A percentile compares a stretch with the other conserved stretches of the same genome.
These are phyloP conservation scores for Ceratotherium simum DNA, from an alignment of 2,113 vertebrate genomes.

Conservation along the genomic window DNA sequence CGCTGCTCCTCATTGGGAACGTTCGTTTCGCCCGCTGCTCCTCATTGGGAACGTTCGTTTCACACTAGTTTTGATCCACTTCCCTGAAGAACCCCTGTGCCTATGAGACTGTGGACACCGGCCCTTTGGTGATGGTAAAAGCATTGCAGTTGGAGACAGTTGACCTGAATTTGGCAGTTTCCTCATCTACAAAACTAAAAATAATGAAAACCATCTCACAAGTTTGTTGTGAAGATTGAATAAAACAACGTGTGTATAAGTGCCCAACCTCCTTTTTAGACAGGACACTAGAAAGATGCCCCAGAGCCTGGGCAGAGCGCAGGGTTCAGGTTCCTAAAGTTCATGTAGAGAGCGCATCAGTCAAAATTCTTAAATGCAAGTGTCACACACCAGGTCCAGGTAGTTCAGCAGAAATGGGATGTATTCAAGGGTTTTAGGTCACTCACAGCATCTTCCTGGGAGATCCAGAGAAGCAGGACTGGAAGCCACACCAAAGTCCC, in stretches of 20 bases:
- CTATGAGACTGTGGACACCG: not conserved
- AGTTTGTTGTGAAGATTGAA: not conserved
- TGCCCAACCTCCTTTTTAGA: not conserved
- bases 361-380: not conserved
- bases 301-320: not conserved
- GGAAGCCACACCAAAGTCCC: not conserved
- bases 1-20: not conserved
- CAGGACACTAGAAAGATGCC: too few species aligned
- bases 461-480: not conserved
- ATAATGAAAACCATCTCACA: not conserved
- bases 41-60: not conserved
- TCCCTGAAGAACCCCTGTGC: not conserved
- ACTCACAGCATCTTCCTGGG: not conserved
- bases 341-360: not conserved
- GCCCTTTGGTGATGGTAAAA: rapidly evolving
- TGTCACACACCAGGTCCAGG: not conserved
- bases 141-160: not conserved
- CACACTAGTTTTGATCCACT: not conserved
- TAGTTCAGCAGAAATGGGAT: not conserved
- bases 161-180: not conserved
- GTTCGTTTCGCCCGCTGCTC: too few species aligned
- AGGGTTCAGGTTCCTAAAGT: not conserved
- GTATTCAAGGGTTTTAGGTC: not conserved
- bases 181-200: not conserved
- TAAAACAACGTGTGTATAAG: not conserved